phyloP scores from a whole-genome alignment of 2,113 vertebrate species.

The Chlamydotis undulata region DNA sequence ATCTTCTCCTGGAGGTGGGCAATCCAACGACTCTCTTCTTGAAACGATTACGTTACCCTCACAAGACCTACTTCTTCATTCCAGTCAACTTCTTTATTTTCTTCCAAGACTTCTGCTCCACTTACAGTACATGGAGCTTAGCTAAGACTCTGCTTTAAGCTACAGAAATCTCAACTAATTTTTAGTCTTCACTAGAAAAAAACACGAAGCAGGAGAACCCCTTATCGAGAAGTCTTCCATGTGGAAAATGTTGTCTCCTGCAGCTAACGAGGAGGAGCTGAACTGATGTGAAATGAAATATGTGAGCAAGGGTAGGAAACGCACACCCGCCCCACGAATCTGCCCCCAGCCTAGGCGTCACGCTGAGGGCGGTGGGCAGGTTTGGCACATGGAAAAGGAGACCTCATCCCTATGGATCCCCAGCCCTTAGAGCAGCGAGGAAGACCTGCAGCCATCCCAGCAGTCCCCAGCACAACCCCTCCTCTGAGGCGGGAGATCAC shows the following conservation, averaged over 20 bases:
- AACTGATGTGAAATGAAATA: rapidly evolving
- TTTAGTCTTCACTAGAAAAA: not conserved
- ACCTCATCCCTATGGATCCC: not conserved
- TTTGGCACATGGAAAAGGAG: not conserved
- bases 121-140: not conserved
- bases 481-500: rapidly evolving
- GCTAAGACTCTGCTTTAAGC: not conserved
- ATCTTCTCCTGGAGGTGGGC: not conserved
- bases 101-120: not conserved
- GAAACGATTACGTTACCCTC: not conserved
- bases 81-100: not conserved
- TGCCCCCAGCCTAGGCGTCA: rapidly evolving
- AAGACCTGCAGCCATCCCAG: not conserved
- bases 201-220: not conserved
- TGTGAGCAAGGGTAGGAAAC: not conserved
- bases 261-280: no score
- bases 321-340: rapidly evolving
- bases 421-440: not conserved
- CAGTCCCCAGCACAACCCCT: not conserved
- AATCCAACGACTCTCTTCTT: not conserved
- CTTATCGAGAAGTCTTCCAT: not conserved
- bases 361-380: not conserved
- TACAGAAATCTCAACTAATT: not conserved
- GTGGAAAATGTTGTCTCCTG: not conserved
- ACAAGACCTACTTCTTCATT: not conserved